These are phyloP conservation scores for Allophyes oxyacanthae DNA, from an alignment of 2,888 invertebrate species.

Conservation along the genomic window DNA sequence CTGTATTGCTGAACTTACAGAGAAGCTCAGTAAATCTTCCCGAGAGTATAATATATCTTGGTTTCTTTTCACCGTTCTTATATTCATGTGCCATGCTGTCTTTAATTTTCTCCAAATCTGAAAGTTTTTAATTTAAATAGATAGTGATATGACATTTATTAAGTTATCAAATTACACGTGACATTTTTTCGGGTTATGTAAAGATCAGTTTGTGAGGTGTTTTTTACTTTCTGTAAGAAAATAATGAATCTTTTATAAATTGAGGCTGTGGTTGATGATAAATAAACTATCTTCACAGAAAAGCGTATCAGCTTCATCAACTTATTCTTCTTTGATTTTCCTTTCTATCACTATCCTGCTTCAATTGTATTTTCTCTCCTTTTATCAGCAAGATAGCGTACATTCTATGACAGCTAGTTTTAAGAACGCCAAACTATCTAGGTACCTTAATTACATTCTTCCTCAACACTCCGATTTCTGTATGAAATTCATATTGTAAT, in stretches of 20 bases:
- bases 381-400: too few relatives aligned
- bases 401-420: background rate
- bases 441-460: background rate
- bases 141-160: constrained; percentile 44
- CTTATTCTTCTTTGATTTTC: background rate
- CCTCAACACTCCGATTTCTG: background rate
- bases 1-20: background rate
- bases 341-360: background rate
- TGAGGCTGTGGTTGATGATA: too few relatives aligned
- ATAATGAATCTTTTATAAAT: background rate
- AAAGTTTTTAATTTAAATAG: constrained; percentile 43
- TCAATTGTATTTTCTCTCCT: background rate
- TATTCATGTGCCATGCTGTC: constrained; percentile 39
- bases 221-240: constrained; percentile 5
- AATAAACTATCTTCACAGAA: background rate
- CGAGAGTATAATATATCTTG: constrained; percentile 13
- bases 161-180: constrained; percentile 43
- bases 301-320: background rate
- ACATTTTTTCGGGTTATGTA: constrained; percentile 24
- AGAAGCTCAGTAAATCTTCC: constrained; percentile 20
- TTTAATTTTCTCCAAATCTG: constrained; percentile 47
- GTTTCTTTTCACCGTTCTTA: constrained; percentile 26
- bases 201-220: constrained; percentile 3
- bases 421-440: background rate
- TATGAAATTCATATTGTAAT: background rate